Percentiles rank a stretch among this genome's conserved stretches.
These are phyloP conservation scores for Macropis europaea DNA, from an alignment of 2,888 invertebrate species.

Conservation along the genomic window DNA sequence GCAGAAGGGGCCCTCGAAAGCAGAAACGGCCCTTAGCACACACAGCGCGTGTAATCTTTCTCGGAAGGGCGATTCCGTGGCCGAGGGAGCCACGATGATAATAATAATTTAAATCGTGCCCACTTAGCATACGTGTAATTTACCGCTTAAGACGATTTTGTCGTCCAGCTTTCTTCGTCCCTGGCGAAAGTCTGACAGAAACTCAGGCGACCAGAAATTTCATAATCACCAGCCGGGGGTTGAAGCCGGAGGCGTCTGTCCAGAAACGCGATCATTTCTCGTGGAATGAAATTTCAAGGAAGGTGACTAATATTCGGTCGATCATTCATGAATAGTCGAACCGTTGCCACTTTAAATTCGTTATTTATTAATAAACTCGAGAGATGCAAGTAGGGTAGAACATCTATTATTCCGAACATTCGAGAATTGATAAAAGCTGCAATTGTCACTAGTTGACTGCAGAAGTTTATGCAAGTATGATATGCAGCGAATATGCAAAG, in stretches of 20 bases:
- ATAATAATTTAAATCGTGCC: constrained; percentile 76
- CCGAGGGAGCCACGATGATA: constrained; percentile 68
- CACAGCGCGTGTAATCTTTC: constrained; percentile 70
- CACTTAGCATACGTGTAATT: constrained; percentile 77
- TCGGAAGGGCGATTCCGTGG: constrained; percentile 68
- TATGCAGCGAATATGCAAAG: too few relatives aligned
- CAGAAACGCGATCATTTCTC: constrained; percentile 52
- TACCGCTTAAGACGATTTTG: constrained; percentile 72
- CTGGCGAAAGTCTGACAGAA: neutral
- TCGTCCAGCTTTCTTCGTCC: constrained; percentile 20
- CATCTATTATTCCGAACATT: too few relatives aligned
- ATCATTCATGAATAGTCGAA: neutral
- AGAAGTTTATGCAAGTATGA: too few relatives aligned
- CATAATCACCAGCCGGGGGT: constrained; percentile 49
- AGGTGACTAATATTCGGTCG: constrained; percentile 45
- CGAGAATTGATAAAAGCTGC: too few relatives aligned
- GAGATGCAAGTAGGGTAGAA: too few relatives aligned
- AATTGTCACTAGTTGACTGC: too few relatives aligned
- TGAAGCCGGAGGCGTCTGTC: constrained; percentile 40
- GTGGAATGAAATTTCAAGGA: constrained; percentile 46
- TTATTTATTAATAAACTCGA: too few relatives aligned
- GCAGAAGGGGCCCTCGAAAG: constrained; percentile 27
- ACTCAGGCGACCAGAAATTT: constrained; percentile 39
- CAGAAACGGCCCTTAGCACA: constrained; percentile 49
- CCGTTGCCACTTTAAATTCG: neutral